Evolutionary conservation across 1,140 invertebrate genomes (phyloP).

Genomic region (Luehdorfia chinensis): DNA sequence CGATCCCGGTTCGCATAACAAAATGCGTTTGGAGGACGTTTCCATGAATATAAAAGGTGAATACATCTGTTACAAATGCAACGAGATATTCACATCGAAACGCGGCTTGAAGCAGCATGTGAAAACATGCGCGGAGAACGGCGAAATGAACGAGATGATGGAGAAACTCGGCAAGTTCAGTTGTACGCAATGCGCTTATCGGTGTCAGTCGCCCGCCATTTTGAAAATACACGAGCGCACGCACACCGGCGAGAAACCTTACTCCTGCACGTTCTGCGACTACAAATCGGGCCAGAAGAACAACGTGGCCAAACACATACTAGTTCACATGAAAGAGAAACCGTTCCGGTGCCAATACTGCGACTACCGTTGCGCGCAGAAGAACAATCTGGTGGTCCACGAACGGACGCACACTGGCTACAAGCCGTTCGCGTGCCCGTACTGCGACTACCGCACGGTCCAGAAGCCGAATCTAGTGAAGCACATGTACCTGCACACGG

Average conservation of each 20-base stretch:
- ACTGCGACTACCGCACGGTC: slow-evolving; percentile 79
- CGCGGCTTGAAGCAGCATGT: slow-evolving; percentile 56
- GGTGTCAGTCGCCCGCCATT: slow-evolving; percentile 77
- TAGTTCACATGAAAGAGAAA: slow-evolving; percentile 87
- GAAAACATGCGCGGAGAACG: slow-evolving; percentile 44
- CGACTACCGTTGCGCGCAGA: slow-evolving; percentile 83
- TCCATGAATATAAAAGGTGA: slow-evolving; percentile 59
- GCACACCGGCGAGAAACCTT: slow-evolving; percentile 80
- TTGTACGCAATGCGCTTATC: slow-evolving; percentile 65
- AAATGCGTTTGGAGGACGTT: slow-evolving; percentile 38
- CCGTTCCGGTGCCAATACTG: slow-evolving; percentile 85
- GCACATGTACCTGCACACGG: slow-evolving; percentile 81
- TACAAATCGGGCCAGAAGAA: slow-evolving; percentile 88
- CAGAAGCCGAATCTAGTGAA: slow-evolving; percentile 79
- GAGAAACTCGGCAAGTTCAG: slow-evolving; percentile 63
- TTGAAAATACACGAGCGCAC: slow-evolving; percentile 83
- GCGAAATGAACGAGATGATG: slow-evolving; percentile 22
- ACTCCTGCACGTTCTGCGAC: slow-evolving; percentile 82
- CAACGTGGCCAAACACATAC: slow-evolving; percentile 85
- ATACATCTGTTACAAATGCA: slow-evolving; percentile 61
- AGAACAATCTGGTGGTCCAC: slow-evolving; percentile 76
- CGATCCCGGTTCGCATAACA: slow-evolving; percentile 40
- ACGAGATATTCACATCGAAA: slow-evolving; percentile 55
- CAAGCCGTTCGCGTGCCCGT: slow-evolving; percentile 80
- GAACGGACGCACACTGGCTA: slow-evolving; percentile 80